Evolutionary conservation across 35 echinoderm and acorn worm species (phyloP).

Genomic region (Chiridota heheva): DNA sequence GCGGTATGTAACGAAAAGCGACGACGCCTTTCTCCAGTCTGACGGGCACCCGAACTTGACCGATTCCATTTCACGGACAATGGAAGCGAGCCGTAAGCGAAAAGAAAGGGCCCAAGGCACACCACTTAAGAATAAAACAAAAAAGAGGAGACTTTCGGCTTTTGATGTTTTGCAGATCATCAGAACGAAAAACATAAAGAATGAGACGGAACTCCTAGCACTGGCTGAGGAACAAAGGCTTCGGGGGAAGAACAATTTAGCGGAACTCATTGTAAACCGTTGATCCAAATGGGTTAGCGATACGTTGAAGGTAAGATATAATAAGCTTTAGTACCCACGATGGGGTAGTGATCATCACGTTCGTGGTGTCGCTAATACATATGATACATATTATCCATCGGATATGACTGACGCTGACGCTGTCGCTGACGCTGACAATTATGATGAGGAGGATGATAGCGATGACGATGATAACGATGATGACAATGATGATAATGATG

Average conservation of each 20-base stretch:
- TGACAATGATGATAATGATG: too few relatives aligned
- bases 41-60: slow-evolving; percentile 18
- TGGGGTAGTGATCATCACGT: too few relatives aligned
- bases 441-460: too few relatives aligned
- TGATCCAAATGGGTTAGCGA: slow-evolving; percentile 11
- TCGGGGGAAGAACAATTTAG: slow-evolving; percentile 1
- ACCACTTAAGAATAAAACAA: background rate
- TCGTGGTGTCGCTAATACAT: too few relatives aligned
- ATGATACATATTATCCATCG: too few relatives aligned
- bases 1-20: slow-evolving; percentile 35
- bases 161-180: slow-evolving; percentile 10
- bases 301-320: too few relatives aligned
- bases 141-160: background rate
- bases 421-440: too few relatives aligned
- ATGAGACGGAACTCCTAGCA: slow-evolving; percentile 14
- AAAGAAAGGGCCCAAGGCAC: background rate
- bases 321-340: too few relatives aligned
- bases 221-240: background rate
- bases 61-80: background rate
- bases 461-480: too few relatives aligned
- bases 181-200: background rate
- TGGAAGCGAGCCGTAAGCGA: background rate
- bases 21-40: background rate
- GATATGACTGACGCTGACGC: too few relatives aligned
- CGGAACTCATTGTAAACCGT: slow-evolving; percentile 10